Base-by-base conservation (phyloP, 2,113 vertebrate genomes). In the Sisor rabdophorus region DNA sequence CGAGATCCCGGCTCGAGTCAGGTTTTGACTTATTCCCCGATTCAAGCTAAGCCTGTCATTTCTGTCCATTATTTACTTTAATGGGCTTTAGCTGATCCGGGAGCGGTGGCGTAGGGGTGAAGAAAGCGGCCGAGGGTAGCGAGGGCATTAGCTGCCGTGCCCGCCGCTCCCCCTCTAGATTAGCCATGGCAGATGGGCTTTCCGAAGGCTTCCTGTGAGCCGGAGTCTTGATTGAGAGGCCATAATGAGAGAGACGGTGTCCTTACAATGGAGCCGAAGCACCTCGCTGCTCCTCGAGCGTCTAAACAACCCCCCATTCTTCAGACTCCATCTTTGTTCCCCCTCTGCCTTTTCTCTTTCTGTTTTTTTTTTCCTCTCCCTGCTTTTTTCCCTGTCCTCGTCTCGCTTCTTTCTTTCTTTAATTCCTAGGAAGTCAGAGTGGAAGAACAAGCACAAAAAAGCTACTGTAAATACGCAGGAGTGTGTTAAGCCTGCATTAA, bases 41-140 rank as follows among this genome's bases (percentile, higher is more conserved):
- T 98, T 95, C 94, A 90, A 88, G 90, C 94, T 99, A 99, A 99
- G 96, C 97, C 96, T 98, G 97, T 99, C 95, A 98, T 98, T 98
- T 98, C 96, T 97, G 94, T 91, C 96, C 97, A 98, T 99, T 99
- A 99, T 99, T 99, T 98, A 97, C 95, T 98, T 98, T 98, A 98
- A 99, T 98, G 95, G 96, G 95, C 96, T 98, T 98, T 98, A 95
- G 96, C 95, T 98, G 97, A 98, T 98, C 96, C 94, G 95, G 94
- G 95, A 93, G 93, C 95, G 96, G 95, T 95, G 95, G 95, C 95
- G 93, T 95, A 97, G 95, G 92, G 93, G 95, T 96, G 95, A 97
- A 98, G 98, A 98, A 98, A 98, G 94, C 94, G 93, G 92, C 94
- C 93, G 93, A 97, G 95, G 94, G 94, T 93, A 95, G 94, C 89